Evolutionary conservation across 2,113 vertebrate species (phyloP), one percentile per base, ranked within the genome.

Genomic region (Onychostruthus taczanowskii): DNA sequence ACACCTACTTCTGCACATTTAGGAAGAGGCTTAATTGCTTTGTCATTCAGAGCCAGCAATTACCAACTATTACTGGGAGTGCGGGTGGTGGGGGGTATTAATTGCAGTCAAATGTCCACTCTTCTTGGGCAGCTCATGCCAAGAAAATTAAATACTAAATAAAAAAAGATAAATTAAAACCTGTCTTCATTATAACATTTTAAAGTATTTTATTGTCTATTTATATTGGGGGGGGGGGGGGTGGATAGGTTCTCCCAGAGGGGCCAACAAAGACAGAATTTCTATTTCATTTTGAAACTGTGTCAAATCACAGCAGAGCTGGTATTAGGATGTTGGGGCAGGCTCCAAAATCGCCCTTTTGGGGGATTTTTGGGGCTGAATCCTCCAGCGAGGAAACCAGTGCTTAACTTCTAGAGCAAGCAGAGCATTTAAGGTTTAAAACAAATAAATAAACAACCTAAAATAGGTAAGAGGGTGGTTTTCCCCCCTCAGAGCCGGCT

Each of bases 21-120:
- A 72, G 88, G 91, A 94, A 94, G 73, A 80, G 4, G 22, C 28
- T 94, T 89, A 93, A 94, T 73, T 85, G 73, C 80, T 91, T 75
- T 69, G 69, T 91, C 78, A 87, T 85, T 84, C 85, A 43, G 87
- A 91, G 58, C 56, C 78, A 91, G 74, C 56, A 86, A 94, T 75
- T 92, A 81, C 35, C 55, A 58, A 41, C 62, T 47, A 66, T 84
- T 84, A 56, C 4, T 14, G 61, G 21, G 68, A 77, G 22, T 13
- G 26, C 11, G 1, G 33, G 66, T 52, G 41, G 64, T 7, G 16
- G 14, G 33, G 35, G n/a, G 20, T 77, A 84, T 74, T 81, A 62
- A 87, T n/a, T 67, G 53, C 49, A 55, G 16, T 23, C 64, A 75
- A 86, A 72, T 0, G 16, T 68, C 66, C 69, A 37, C 53, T 59